Conservation (phyloP, 2,113 vertebrate genomes). For the Coracopsis vasa region DNA sequence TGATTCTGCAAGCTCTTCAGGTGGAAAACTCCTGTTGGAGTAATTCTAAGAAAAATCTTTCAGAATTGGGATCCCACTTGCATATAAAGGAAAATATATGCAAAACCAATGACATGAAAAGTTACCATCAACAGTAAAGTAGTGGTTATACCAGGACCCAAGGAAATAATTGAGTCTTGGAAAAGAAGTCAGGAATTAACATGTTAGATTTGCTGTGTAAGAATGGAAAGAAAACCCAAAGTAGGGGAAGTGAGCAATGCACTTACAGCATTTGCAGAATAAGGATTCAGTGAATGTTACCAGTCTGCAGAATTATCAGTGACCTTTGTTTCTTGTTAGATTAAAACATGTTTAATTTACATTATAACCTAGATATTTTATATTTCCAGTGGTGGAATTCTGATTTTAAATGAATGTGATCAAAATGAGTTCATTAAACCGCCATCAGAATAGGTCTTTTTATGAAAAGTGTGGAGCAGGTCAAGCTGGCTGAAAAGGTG, state of each 20-base stretch:
- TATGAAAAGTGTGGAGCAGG: neutral
- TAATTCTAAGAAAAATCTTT: neutral
- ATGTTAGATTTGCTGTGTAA: neutral
- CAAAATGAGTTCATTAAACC: neutral
- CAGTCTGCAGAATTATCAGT: neutral
- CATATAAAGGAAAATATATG: neutral
- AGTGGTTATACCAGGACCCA: neutral
- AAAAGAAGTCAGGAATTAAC: neutral
- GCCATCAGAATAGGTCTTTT: neutral
- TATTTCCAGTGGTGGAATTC: neutral
- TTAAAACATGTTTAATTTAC: neutral
- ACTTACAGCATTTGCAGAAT: neutral
- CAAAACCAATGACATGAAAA: fast-evolving
- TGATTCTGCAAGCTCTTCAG: neutral
- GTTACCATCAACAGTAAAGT: neutral
- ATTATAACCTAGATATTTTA: neutral
- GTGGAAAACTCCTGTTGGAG: neutral
- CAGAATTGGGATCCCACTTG: neutral
- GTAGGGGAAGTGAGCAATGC: neutral
- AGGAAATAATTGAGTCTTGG: neutral
- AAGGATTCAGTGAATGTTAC: neutral
- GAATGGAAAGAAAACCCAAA: neutral
- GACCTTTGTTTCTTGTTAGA: neutral
- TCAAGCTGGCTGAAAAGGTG: neutral
- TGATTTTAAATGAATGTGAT: neutral